Evolutionary conservation across 2,888 invertebrate species (phyloP).

Genomic region (Pachydiplax longipennis): DNA sequence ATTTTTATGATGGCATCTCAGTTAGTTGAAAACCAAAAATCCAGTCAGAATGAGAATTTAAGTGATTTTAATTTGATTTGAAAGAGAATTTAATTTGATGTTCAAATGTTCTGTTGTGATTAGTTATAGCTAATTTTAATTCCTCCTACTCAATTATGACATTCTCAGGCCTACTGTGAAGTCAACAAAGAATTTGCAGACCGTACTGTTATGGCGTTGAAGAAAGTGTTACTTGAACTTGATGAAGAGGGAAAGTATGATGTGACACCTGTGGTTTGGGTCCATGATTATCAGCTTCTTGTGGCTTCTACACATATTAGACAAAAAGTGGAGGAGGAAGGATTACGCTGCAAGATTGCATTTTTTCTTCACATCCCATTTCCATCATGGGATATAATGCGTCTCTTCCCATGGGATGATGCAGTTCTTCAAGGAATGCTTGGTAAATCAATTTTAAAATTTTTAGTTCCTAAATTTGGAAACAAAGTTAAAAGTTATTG

Average conservation of each 20-base stretch:
- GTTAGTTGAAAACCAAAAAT: no score
- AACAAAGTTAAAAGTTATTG: background rate
- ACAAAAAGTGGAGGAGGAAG: conserved; percentile 80
- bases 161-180: conserved; percentile 72
- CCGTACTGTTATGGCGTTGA: conserved; percentile 75
- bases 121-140: no score
- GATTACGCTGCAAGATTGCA: conserved; percentile 79
- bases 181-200: conserved; percentile 85
- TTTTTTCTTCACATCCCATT: conserved; percentile 96
- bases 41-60: no score
- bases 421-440: conserved; percentile 92
- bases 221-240: conserved; percentile 63
- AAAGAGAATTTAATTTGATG: no score
- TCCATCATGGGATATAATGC: conserved; percentile 92
- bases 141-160: background rate
- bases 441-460: conserved; percentile 61
- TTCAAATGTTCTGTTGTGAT: no score
- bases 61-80: no score
- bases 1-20: no score
- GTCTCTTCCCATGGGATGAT: conserved; percentile 91
- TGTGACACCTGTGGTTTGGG: conserved; percentile 83
- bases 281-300: conserved; percentile 95
- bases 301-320: conserved; percentile 90
- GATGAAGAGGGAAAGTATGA: conserved; percentile 61
- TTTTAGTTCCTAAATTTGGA: background rate